Percentiles rank a stretch among this genome's conserved stretches.
phyloP scores from a whole-genome alignment of 2,113 vertebrate species.

The Craseonycteris thonglongyai region DNA sequence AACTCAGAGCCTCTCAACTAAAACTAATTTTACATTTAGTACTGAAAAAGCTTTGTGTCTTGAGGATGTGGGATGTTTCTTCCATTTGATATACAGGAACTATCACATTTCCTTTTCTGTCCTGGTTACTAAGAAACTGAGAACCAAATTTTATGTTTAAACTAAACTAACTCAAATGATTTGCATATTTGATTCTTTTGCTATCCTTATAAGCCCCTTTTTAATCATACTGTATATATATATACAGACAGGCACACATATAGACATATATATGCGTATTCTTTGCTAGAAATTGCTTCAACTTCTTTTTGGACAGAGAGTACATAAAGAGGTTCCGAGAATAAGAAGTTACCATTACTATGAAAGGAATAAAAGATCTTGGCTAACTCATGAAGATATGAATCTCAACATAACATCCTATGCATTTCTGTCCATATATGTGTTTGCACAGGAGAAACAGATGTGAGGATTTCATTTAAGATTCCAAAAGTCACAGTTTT shows the following conservation, averaged over 20 bases:
- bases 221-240: background rate
- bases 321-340: background rate
- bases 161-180: background rate
- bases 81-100: background rate
- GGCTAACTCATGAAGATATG: background rate
- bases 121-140: background rate
- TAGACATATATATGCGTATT: background rate
- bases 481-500: background rate
- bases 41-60: slow-evolving; percentile 6
- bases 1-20: background rate
- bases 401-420: background rate
- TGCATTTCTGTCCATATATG: background rate
- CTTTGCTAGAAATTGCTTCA: background rate
- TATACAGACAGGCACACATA: background rate
- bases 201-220: background rate
- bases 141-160: background rate
- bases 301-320: background rate
- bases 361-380: background rate
- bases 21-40: background rate
- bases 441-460: background rate
- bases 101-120: background rate
- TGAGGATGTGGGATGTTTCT: background rate
- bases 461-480: background rate
- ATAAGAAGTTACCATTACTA: background rate
- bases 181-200: background rate